Evolutionary conservation across 2,113 vertebrate species (phyloP), one percentile per base, ranked within the genome.

Genomic region (Climacteris rufus): DNA sequence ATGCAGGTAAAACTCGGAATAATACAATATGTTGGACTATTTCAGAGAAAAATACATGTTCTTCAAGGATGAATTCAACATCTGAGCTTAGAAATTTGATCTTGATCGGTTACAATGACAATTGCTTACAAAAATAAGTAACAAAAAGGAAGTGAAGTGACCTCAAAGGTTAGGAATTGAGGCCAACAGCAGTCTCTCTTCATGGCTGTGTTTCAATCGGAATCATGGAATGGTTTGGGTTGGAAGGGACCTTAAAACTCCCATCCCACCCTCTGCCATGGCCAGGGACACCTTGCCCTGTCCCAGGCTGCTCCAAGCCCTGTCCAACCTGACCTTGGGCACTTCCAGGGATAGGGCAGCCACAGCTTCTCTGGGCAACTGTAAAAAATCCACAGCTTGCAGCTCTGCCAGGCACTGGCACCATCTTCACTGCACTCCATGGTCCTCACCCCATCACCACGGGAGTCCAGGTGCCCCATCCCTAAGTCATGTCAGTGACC

Each of bases 341-440:
- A 54, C 47, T 54, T 0, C 63, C 69, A 69, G 30, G 70, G 70
- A 15, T 54, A 45, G 25, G 70, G 11, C 39, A 82, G 61, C 53
- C 69, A 1, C 47, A 68, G 61, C 39, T 75, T 2, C 87, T 60
- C 60, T 66, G 60, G 37, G 31, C 60, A 52, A 0, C 45, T 14
- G 5, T 9, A 19, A 23, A n/a, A 39, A n/a, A 53, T 0, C 8
- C 44, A 28, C 19, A 44, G 0, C 42, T 2, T 4, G 39, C 4
- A 17, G 33, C 25, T 23, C 57, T 56, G 45, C 33, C 80, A 72
- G 53, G 27, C 56, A 49, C 37, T 33, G 56, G 20, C 39, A 75
- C 5, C n/a, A 14, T 2, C 52, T 54, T 27, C 21, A 6, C 23
- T n/a, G 59, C 3, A 15, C 56, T 15, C 37, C 0, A 0, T 23